phyloP scores from a whole-genome alignment of 2,888 invertebrate species.

The Hypolimnas misippus region DNA sequence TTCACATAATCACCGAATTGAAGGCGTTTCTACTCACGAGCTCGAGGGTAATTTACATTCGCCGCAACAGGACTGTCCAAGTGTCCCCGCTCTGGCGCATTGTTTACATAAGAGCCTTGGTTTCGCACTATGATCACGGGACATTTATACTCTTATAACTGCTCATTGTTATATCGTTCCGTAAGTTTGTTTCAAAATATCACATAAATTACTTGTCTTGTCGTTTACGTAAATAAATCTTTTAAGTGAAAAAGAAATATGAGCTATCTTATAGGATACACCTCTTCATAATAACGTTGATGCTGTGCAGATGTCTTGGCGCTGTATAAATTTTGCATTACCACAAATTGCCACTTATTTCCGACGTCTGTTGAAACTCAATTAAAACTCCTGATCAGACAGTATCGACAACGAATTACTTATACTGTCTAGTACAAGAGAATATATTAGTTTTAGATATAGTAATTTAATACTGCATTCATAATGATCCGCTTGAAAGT shows the following conservation, averaged over 20 bases:
- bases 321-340: constrained; percentile 27
- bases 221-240: constrained; percentile 20
- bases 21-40: constrained; percentile 62
- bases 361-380: constrained; percentile 32
- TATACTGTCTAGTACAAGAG: not conserved
- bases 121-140: constrained; percentile 63
- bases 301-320: constrained; percentile 26
- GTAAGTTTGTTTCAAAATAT: constrained; percentile 46
- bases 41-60: constrained; percentile 67
- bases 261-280: constrained; percentile 16
- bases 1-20: constrained; percentile 77
- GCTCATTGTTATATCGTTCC: constrained; percentile 60
- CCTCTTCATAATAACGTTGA: constrained; percentile 18
- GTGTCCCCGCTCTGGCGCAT: constrained; percentile 61
- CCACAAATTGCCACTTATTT: constrained; percentile 27
- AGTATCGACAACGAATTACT: not conserved
- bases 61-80: constrained; percentile 51
- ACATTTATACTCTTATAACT: constrained; percentile 56
- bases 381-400: constrained; percentile 47
- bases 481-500: not conserved
- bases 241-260: constrained; percentile 13
- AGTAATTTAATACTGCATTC: not conserved
- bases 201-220: constrained; percentile 4
- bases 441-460: constrained; percentile 3
- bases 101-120: constrained; percentile 74